Conservation (phyloP, 2,113 vertebrate genomes). For the Tamias sibiricus region DNA sequence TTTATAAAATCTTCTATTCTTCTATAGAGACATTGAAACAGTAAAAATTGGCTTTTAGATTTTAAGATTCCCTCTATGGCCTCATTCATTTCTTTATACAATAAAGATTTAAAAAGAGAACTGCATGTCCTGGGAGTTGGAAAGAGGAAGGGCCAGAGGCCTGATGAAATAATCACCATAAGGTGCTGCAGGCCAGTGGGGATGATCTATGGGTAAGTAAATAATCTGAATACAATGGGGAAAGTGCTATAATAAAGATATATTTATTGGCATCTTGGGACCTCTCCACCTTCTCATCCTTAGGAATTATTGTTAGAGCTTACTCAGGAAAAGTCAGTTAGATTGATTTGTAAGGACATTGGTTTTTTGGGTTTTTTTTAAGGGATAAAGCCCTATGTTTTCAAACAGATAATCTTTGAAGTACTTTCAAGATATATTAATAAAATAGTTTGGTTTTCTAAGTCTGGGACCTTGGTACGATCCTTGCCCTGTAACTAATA, state of each 20-base stretch:
- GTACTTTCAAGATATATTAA: background rate
- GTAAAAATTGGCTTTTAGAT: slow-evolving; percentile 37
- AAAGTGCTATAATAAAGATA: background rate
- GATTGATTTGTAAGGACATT: background rate
- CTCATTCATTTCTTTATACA: background rate
- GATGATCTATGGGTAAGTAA: background rate
- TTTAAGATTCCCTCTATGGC: background rate
- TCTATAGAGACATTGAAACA: background rate
- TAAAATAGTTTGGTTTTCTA: slow-evolving; percentile 29
- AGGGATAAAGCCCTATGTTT: background rate
- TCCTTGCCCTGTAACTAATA: background rate
- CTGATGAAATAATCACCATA: background rate
- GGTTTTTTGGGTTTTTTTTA: background rate
- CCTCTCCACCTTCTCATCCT: background rate
- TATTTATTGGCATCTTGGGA: background rate
- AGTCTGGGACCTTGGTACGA: background rate
- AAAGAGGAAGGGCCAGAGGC: background rate
- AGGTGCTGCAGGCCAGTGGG: background rate
- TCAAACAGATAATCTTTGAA: background rate
- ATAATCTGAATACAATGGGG: background rate
- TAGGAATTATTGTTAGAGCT: background rate
- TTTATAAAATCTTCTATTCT: slow-evolving; percentile 3
- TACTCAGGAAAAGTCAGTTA: background rate
- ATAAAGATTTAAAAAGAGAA: background rate
- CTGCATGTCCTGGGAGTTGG: background rate